Percentiles rank a stretch among this genome's conserved stretches.
These are phyloP conservation scores for Diploptera punctata DNA, from an alignment of 2,888 invertebrate genomes.

Conservation along the genomic window DNA sequence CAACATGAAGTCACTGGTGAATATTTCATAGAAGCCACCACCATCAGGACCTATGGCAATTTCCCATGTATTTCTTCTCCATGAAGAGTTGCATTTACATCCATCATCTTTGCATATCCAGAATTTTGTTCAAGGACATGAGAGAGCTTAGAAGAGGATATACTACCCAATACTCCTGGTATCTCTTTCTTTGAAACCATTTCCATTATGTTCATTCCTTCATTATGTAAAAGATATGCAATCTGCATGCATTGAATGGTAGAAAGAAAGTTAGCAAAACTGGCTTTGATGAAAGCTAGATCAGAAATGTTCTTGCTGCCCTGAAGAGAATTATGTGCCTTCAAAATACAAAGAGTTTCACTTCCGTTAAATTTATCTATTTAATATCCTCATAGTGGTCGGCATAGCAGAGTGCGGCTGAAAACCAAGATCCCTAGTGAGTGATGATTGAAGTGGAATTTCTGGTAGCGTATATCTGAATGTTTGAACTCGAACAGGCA, in stretches of 20 bases:
- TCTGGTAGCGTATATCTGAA: not conserved
- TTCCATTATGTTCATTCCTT: not conserved
- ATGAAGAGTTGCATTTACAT: not conserved
- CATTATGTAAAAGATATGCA: not conserved
- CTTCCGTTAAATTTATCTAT: not conserved
- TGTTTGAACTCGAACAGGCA: too few relatives aligned
- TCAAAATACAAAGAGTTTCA: slow-evolving; percentile 2
- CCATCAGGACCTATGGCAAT: not conserved
- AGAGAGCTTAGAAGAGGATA: not conserved
- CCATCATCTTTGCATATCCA: not conserved
- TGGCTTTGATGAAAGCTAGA: not conserved
- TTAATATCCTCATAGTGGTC: not conserved
- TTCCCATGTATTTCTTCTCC: not conserved
- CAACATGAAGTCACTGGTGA: not conserved
- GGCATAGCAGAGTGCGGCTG: not conserved
- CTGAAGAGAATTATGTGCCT: not conserved
- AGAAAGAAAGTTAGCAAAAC: not conserved
- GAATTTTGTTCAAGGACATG: not conserved
- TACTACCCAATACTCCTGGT: not conserved
- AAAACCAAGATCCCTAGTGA: not conserved
- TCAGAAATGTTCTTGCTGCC: not conserved
- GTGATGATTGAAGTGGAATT: not conserved
- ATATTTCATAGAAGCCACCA: not conserved
- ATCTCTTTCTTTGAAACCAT: not conserved
- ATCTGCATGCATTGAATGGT: not conserved